Percentiles rank a stretch among this genome's conserved stretches.
Conservation (phyloP, 1,140 invertebrate genomes). For the Brachionus paranguensis region DNA sequence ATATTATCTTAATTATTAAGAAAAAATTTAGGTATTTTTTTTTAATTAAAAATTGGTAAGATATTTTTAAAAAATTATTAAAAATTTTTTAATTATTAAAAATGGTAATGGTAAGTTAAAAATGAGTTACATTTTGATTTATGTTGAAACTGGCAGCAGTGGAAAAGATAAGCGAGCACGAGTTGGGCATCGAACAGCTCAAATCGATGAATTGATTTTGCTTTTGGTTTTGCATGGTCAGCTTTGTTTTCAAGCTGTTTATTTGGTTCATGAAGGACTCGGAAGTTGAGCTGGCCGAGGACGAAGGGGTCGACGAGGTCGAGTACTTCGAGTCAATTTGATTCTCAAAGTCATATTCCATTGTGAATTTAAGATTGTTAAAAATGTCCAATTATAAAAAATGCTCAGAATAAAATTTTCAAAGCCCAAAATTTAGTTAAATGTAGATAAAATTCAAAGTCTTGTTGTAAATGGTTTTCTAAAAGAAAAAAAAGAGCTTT, state of each 20-base stretch:
- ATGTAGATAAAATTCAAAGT: constrained; percentile 18
- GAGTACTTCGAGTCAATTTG: not conserved
- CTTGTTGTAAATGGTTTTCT: not conserved
- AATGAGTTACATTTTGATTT: constrained; percentile 8
- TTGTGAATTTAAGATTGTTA: not conserved
- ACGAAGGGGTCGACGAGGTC: not conserved
- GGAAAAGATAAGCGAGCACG: constrained; percentile 17
- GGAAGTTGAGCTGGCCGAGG: not conserved
- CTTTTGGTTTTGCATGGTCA: not conserved
- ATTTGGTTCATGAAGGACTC: constrained; percentile 25
- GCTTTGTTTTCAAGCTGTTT: not conserved
- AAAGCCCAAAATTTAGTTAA: constrained; percentile 7
- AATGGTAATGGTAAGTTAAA: too few species aligned
- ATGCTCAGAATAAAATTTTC: not conserved
- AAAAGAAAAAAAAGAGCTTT: not conserved
- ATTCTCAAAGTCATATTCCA: constrained; percentile 34
- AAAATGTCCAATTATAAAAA: not conserved
- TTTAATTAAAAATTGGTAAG: too few species aligned
- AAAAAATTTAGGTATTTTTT: too few species aligned
- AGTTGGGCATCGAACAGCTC: not conserved
- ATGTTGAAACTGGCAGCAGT: constrained; percentile 35
- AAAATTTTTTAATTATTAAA: too few species aligned
- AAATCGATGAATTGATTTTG: not conserved
- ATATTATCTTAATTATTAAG: too few species aligned
- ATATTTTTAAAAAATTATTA: too few species aligned